Evolutionary conservation across 2,797 vertebrate genomes (phyloP), one percentile per base, ranked within the genome.

Genomic region (Chlorospingus semifuscus): DNA sequence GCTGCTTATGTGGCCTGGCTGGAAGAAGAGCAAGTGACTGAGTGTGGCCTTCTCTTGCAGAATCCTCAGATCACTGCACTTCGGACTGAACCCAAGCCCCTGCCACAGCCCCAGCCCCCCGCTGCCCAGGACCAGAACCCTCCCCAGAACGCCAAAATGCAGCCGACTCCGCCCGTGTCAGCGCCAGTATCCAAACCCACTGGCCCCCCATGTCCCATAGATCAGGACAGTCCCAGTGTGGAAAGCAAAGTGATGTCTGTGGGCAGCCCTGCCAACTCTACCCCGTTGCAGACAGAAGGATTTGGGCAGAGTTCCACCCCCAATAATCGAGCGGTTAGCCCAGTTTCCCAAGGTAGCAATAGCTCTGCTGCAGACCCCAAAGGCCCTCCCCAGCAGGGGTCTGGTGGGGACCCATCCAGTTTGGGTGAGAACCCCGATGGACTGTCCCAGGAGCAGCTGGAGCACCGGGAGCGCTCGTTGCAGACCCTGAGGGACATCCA

Each of bases 351-450:
- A 96, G 98, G 99, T 80, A 98, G 97, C 95, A 98, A 97, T 88
- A 98, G 98, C 93, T 98, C 98, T 26, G 98, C 98, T 86, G 96
- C 97, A 20, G 98, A 98, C n/a, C 96, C 98, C 94, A 98, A 98
- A 98, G 98, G 96, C 77, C 95, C 98, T 60, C 94, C 95, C 7
- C 98, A 98, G 89, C 98, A 98, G 57, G 98, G 99, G 93, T 98
- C 99, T 83, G 98, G 98, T 88, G 99, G 99, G 83, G 98, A 99
- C 74, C 97, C 99, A 42, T 95, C 98, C 29, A 97, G 98, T 53
- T 98, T 99, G 98, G 99, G 99, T 10, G 99, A 99, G 94, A 99
- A 99, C 97, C 99, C 99, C 2, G 99, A 99, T 20, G 99, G 99
- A 70, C 98, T 99, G 52, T 99, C 99, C 52, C 99, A 99, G 97